These are phyloP conservation scores for Meloidogyne exigua DNA, from an alignment of 1,140 invertebrate species.

Conservation along the genomic window DNA sequence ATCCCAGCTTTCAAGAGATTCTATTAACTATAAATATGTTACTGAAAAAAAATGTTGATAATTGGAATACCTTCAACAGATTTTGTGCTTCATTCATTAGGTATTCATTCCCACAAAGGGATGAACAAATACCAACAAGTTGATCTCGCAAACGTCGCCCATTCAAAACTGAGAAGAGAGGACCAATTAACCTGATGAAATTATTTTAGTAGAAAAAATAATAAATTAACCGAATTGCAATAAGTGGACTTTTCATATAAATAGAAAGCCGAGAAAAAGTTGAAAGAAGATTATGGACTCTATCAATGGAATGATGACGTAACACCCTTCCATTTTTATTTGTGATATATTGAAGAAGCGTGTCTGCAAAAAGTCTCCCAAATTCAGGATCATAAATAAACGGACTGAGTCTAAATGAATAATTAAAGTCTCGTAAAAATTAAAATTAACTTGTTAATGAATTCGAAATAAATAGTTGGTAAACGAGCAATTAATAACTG, in stretches of 20 bases:
- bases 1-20: conserved; percentile 81
- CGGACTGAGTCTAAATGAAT: conserved; percentile 1
- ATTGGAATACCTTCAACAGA: conserved; percentile 1
- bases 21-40: conserved; percentile 31
- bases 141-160: conserved; percentile 1
- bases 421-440: not conserved
- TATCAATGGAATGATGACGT: conserved; percentile 8
- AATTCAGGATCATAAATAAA: conserved; percentile 14
- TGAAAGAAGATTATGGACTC: not conserved
- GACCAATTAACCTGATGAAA: not conserved
- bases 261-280: conserved; percentile 14
- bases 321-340: conserved; percentile 12
- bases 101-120: not conserved
- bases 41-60: not conserved
- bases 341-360: conserved; percentile 16
- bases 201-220: not conserved
- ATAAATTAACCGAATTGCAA: conserved; percentile 16
- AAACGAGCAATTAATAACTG: not conserved
- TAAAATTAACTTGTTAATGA: conserved; percentile 10
- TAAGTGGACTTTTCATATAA: conserved; percentile 10
- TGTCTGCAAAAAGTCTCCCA: conserved; percentile 7
- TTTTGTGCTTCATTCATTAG: not conserved
- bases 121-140: not conserved
- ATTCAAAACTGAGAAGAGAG: conserved; percentile 22
- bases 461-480: conserved; percentile 25